A percentile compares a stretch with the other conserved stretches of the same genome.
These are phyloP conservation scores for Scaptomyza montana DNA, from an alignment of 1,140 invertebrate species.

Conservation along the genomic window DNA sequence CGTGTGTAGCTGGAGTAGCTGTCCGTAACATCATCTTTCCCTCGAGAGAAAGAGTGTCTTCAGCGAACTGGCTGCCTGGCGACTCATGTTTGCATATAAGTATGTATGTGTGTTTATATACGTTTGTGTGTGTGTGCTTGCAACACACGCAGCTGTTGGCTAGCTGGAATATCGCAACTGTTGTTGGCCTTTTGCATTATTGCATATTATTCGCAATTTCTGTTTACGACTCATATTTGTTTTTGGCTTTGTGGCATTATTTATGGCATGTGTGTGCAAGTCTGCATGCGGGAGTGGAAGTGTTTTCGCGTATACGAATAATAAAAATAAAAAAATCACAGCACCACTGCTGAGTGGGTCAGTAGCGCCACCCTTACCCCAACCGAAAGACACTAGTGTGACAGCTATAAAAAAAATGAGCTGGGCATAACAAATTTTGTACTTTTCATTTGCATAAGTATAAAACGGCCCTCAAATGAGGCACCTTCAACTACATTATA, in stretches of 20 bases:
- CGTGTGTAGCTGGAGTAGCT: not conserved
- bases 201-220: conserved; percentile 80
- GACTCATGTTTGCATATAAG: not conserved
- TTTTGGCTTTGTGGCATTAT: conserved; percentile 78
- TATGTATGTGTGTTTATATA: not conserved
- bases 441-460: conserved; percentile 76
- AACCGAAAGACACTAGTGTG: conserved; percentile 28
- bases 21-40: conserved; percentile 2
- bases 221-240: conserved; percentile 73
- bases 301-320: conserved; percentile 16
- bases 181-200: conserved; percentile 80
- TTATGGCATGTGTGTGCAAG: conserved; percentile 50
- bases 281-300: not conserved
- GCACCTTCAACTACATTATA: not conserved
- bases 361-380: conserved; percentile 10
- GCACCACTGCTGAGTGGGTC: conserved; percentile 64
- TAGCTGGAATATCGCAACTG: conserved; percentile 4
- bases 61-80: not conserved
- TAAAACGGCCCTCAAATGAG: conserved; percentile 10
- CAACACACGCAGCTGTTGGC: conserved; percentile 2
- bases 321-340: conserved; percentile 45
- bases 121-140: not conserved
- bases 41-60: conserved; percentile 7
- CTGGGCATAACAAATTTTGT: conserved; percentile 52
- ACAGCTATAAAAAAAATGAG: conserved; percentile 57